Conservation (phyloP, 2,797 vertebrate genomes). For the Euthynnus affinis region DNA sequence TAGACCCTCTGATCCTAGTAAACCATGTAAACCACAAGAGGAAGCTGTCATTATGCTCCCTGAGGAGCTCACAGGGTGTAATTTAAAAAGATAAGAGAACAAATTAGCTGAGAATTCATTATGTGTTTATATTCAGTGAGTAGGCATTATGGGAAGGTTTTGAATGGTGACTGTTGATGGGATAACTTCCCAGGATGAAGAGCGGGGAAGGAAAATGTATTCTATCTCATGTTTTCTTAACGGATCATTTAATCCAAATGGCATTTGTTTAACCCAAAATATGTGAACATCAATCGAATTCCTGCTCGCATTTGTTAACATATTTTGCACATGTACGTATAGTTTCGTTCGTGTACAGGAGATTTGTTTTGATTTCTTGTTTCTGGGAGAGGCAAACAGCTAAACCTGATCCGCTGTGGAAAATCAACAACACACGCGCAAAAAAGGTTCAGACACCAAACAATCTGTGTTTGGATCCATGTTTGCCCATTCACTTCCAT, state of each 20-base stretch:
- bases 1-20: conserved; percentile 41
- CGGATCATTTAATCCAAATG: conserved; percentile 54
- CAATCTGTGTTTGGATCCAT: conserved; percentile 56
- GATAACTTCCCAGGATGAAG: conserved; percentile 39
- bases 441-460: conserved; percentile 69
- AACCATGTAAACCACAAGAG: conserved; percentile 57
- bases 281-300: conserved; percentile 25
- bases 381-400: conserved; percentile 48
- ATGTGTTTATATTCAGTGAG: conserved; percentile 58
- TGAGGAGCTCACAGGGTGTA: conserved; percentile 51
- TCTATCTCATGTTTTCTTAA: conserved; percentile 34
- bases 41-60: conserved; percentile 64
- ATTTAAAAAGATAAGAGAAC: conserved; percentile 73
- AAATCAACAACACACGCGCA: conserved; percentile 55
- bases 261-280: conserved; percentile 45
- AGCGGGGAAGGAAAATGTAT: conserved; percentile 16
- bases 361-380: conserved; percentile 61
- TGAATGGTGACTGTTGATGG: conserved; percentile 18
- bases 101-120: conserved; percentile 68
- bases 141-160: conserved; percentile 42
- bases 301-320: conserved; percentile 27
- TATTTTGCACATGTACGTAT: conserved; percentile 40
- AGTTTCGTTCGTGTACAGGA: conserved; percentile 15
- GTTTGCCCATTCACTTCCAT: conserved; percentile 56
- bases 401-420: conserved; percentile 59